Base-by-base conservation (phyloP, 2,797 vertebrate genomes). In the Trachurus trachurus region DNA sequence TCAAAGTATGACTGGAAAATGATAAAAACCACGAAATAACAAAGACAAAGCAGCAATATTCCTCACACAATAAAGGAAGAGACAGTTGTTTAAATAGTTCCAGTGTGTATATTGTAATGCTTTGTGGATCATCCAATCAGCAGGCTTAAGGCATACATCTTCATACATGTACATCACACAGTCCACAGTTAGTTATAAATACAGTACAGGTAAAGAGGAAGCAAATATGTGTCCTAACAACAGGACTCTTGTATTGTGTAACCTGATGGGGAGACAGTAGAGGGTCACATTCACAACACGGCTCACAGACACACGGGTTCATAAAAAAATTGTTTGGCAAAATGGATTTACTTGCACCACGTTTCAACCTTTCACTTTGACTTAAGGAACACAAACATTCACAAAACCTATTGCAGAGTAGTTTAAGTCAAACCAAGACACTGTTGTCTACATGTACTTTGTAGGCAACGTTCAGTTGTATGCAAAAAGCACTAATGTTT, bases 81-180 rank as follows among this genome's bases (percentile, higher is more conserved):
- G 10, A 12, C 2, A 78, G 22, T 21, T 17, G 65, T 84, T 86
- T 92, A 21, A 87, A 84, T 88, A 86, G 77, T 88, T 96, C 94
- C 95, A 96, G 95, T 96, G 95, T 95, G 86, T 93, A 78, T 88
- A 82, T 91, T 91, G 91, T 83, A 92, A 93, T 88, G 81, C 37
- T 88, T 89, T 69, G 82, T 84, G 84, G 85, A 81, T 84, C 80
- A 93, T 88, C 26, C 61, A 72, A 83, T 94, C 95, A 95, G 95
- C 93, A 95, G 94, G 91, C 88, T 87, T 94, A 95, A 94, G 93
- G 93, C 92, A 94, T 92, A 87, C 78, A 68, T 91, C 67, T 66
- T 87, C 80, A 80, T 78, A 81, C 75, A 67, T 80, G 69, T 71
- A 80, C 71, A 66, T 91, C 74, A 83, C 87, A 94, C 85, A 89